Percentiles rank a stretch among this genome's conserved stretches.
Conservation (phyloP, 2,888 invertebrate genomes). For the Subacronicta megacephala region DNA sequence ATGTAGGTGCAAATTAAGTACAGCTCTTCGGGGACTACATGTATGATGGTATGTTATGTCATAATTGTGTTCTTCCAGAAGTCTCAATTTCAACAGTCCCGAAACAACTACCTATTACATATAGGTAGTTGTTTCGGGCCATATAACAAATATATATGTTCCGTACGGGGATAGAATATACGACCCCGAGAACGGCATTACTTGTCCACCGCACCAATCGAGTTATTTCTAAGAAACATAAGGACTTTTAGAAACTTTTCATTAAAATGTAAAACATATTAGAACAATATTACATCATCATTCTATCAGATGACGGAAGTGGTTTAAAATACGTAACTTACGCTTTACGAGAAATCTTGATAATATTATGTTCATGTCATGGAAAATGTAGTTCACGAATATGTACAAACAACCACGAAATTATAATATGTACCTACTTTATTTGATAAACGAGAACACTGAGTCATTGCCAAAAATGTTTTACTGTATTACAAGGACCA, state of each 20-base stretch:
- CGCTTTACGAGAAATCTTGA: conserved; percentile 57
- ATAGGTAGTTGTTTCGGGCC: no score
- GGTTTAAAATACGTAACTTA: conserved; percentile 57
- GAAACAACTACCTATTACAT: no score
- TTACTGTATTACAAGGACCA: not conserved
- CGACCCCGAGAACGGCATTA: no score
- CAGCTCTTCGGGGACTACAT: no score
- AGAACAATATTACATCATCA: conserved; percentile 48
- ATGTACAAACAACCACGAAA: conserved; percentile 58
- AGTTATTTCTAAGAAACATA: no score
- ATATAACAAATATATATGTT: no score
- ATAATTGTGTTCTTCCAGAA: no score
- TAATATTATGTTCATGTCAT: conserved; percentile 61
- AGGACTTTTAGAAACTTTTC: not conserved
- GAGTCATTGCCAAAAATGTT: conserved; percentile 13
- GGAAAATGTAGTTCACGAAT: conserved; percentile 67
- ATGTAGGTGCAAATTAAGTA: no score
- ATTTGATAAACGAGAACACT: conserved; percentile 22
- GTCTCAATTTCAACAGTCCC: no score
- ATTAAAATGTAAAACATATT: conserved; percentile 9
- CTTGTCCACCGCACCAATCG: no score
- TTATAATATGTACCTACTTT: conserved; percentile 45
- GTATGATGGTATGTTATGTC: no score
- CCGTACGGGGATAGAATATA: no score
- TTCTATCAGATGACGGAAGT: conserved; percentile 79